Evolutionary conservation across 1,140 invertebrate species (phyloP), one percentile per base, ranked within the genome.

Genomic region (Magallana gigas): DNA sequence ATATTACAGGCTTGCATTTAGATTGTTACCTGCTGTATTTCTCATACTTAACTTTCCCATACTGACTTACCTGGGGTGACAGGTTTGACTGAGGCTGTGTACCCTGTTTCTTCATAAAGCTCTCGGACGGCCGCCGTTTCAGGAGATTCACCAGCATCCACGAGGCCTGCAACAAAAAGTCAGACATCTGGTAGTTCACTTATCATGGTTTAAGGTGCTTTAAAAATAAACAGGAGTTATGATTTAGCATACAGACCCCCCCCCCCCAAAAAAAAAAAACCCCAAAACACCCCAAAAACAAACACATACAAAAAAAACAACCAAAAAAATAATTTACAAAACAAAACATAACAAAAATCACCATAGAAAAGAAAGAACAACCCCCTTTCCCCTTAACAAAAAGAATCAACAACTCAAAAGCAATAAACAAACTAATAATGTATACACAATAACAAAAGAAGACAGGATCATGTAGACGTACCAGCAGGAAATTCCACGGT

Each of bases 401-500:
- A 48, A 48, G 36, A 48, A 48, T 48, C 1, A 48, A 2, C 2
- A 48, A 48, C 36, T 48, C 5, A 48, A 48, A 48, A 48, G 36
- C 2, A 48, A 4, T 48, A 48, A 48, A 48, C 36, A 48, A 48
- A 48, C 36, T 48, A 48, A 48, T 48, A 36, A 80, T 48, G 11
- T 8, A 80, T 8, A 23, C 7, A 80, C 71, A 80, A n/a, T 12
- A 8, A 23, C 71, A 80, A n/a, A n/a, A 5, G 4, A 48, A 0
- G 36, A 48, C 36, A 48, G 36, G 36, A 48, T 23, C 23, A 23
- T 48, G 36, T 48, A 48, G 8, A 89, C 85, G 89, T 91, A 95
- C 95, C 95, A 86, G 95, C 94, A 84, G 95, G 95, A 87, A 96
- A 95, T 92, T 96, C 95, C 57, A 96, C 90, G 4, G 94, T 95